phyloP scores from a whole-genome alignment of 2,113 vertebrate species.

The Onychostruthus taczanowskii region DNA sequence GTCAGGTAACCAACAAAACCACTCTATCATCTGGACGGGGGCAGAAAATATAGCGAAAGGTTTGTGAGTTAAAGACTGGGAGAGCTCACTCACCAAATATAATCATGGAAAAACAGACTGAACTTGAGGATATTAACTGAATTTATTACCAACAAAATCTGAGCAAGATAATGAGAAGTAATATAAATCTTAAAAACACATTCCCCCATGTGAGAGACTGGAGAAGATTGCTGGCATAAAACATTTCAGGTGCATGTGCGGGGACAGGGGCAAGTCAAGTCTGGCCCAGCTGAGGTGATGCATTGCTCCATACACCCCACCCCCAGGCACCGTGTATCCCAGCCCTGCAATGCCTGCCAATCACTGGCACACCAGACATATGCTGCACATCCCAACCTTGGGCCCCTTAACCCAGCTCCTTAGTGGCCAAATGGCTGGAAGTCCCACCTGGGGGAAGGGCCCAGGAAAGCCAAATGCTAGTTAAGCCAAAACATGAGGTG shows the following conservation, averaged over 20 bases:
- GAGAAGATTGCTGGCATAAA: background rate
- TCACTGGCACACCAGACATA: background rate
- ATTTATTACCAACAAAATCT: background rate
- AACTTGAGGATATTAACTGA: background rate
- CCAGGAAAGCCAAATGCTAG: background rate
- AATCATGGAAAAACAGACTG: fast-evolving
- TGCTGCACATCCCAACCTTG: background rate
- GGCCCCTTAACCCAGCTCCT: background rate
- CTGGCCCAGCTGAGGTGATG: background rate
- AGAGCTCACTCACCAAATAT: background rate
- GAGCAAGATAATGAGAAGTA: background rate
- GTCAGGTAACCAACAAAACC: background rate
- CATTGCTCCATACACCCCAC: background rate
- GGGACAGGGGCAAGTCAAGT: background rate
- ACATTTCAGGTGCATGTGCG: background rate
- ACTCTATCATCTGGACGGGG: background rate
- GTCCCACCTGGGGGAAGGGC: background rate
- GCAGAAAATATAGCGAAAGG: background rate
- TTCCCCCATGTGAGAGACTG: background rate
- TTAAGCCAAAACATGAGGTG: background rate
- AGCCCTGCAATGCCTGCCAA: background rate
- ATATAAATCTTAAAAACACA: background rate
- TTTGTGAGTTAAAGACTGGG: background rate
- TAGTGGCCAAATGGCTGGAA: background rate
- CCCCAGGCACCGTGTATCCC: no score